Evolutionary conservation across 35 echinoderm and acorn worm genomes (phyloP).

Genomic region (Diadema setosum): DNA sequence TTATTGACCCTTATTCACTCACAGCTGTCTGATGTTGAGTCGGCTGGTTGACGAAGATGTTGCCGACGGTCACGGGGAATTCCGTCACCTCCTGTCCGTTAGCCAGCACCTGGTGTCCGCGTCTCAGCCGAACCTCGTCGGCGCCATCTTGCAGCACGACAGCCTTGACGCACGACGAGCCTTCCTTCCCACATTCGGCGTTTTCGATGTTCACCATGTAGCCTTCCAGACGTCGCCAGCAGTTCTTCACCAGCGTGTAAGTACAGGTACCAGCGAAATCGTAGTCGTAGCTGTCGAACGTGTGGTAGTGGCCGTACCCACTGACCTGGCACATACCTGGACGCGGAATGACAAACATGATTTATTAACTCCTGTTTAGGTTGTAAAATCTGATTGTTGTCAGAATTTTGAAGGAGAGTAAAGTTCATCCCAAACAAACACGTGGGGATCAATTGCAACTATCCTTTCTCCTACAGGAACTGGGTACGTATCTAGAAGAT

Average conservation of each 20-base stretch:
- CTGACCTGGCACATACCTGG: slow-evolving; percentile 57
- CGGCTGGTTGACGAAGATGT: slow-evolving; percentile 49
- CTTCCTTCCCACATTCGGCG: slow-evolving; percentile 36
- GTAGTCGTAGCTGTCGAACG: slow-evolving; percentile 65
- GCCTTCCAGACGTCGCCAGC: slow-evolving; percentile 31
- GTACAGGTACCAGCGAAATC: slow-evolving; percentile 66
- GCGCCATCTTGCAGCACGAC: slow-evolving; percentile 32
- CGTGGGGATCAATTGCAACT: too few species aligned
- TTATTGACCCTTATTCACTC: slow-evolving; percentile 21
- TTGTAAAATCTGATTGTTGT: too few species aligned
- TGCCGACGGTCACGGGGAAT: slow-evolving; percentile 18
- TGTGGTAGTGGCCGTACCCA: slow-evolving; percentile 77
- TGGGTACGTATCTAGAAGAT: too few species aligned
- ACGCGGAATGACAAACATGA: neutral
- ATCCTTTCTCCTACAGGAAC: too few species aligned
- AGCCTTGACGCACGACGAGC: slow-evolving; percentile 53
- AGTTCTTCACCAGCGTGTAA: slow-evolving; percentile 60
- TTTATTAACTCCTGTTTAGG: too few species aligned
- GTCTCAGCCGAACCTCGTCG: neutral
- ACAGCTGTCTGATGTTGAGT: slow-evolving; percentile 39
- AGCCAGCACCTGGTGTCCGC: slow-evolving; percentile 10
- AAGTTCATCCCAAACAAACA: too few species aligned
- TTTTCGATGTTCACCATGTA: slow-evolving; percentile 57
- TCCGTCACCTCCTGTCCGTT: neutral
- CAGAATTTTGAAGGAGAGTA: too few species aligned